These are phyloP conservation scores for Chiloscyllium punctatum DNA, from an alignment of 2,797 vertebrate species.

Conservation along the genomic window DNA sequence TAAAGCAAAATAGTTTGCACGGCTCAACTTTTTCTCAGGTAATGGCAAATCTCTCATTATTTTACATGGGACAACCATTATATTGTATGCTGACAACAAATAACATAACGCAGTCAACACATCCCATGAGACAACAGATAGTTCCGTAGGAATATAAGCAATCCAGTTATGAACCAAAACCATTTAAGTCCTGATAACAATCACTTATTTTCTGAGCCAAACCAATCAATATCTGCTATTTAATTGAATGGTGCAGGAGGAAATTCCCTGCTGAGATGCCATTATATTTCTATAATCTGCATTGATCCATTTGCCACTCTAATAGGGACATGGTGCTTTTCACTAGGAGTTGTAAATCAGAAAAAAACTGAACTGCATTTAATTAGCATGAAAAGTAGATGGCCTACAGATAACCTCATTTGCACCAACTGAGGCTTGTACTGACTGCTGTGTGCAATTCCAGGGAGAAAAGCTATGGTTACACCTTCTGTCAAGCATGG, in stretches of 20 bases:
- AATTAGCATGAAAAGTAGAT: constrained; percentile 38
- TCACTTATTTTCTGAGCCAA: constrained; percentile 29
- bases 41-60: constrained; percentile 33
- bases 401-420: constrained; percentile 38
- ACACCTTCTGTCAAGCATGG: constrained; percentile 45
- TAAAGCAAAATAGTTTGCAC: constrained; percentile 33
- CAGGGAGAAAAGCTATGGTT: constrained; percentile 42
- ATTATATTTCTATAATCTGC: constrained; percentile 37
- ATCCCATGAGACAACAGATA: constrained; percentile 16
- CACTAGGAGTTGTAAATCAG: constrained; percentile 27
- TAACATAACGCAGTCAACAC: constrained; percentile 10
- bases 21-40: constrained; percentile 13
- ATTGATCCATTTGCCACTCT: constrained; percentile 36
- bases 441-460: constrained; percentile 36
- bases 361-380: constrained; percentile 33
- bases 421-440: constrained; percentile 32
- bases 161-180: constrained; percentile 30
- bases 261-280: constrained; percentile 30
- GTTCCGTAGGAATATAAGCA: constrained; percentile 21
- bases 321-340: constrained; percentile 32
- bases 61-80: constrained; percentile 20
- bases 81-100: background rate
- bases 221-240: constrained; percentile 36
- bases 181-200: constrained; percentile 30
- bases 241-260: constrained; percentile 20